A percentile compares a stretch with the other conserved stretches of the same genome.
Conservation (phyloP, 2,888 invertebrate species). For the Tetramorium bicarinatum region DNA sequence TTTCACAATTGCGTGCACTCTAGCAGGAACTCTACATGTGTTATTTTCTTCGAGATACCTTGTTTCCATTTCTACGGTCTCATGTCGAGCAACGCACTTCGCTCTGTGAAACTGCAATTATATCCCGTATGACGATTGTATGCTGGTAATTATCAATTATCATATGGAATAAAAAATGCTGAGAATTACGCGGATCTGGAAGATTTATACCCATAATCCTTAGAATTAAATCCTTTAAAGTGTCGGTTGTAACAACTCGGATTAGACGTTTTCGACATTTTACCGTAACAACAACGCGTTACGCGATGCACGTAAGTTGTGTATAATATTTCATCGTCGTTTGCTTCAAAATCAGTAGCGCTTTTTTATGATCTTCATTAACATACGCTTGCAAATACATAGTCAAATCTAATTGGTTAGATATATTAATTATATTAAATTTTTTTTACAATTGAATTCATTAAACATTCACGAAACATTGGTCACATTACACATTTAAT, state of each 20-base stretch:
- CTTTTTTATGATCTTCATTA: background rate
- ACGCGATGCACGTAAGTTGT: constrained; percentile 2
- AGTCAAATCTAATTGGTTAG: background rate
- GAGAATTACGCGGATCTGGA: constrained; percentile 35
- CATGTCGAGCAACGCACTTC: constrained; percentile 32
- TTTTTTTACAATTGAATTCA: background rate
- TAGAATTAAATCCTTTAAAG: constrained; percentile 11
- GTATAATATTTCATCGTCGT: background rate
- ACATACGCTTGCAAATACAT: background rate
- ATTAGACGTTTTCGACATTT: constrained; percentile 37
- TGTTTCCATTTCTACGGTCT: constrained; percentile 45
- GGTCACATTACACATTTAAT: background rate
- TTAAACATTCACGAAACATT: background rate
- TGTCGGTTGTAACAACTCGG: background rate
- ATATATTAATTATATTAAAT: background rate
- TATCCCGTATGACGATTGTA: constrained; percentile 32
- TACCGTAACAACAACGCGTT: constrained; percentile 13
- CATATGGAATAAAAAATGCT: constrained; percentile 14
- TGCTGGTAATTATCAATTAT: constrained; percentile 50
- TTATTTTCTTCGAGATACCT: constrained; percentile 42
- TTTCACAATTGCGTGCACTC: constrained; percentile 37
- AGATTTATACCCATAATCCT: background rate
- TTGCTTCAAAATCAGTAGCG: background rate
- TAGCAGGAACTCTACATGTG: background rate
- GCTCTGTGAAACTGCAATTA: constrained; percentile 40